phyloP scores from a whole-genome alignment of 1,140 invertebrate genomes.

The Lysiphlebus fabarum region DNA sequence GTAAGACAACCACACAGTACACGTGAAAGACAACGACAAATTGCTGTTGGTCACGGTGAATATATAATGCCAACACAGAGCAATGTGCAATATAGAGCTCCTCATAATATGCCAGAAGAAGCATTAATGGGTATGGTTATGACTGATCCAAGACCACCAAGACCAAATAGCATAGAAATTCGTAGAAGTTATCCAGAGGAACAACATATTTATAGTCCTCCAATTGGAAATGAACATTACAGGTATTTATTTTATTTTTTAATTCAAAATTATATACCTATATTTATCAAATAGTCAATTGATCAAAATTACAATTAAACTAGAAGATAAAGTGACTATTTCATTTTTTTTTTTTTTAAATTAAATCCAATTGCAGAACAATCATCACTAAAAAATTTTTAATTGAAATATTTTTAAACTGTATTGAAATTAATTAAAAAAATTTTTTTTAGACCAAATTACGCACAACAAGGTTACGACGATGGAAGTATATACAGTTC shows the following conservation, averaged over 20 bases:
- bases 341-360: too few species aligned
- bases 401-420: too few species aligned
- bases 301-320: too few species aligned
- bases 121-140: slow-evolving; percentile 50
- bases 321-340: too few species aligned
- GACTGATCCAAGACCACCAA: slow-evolving; percentile 59
- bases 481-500: slow-evolving; percentile 51
- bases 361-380: too few species aligned
- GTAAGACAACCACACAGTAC: slow-evolving; percentile 84
- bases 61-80: slow-evolving; percentile 73
- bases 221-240: slow-evolving; percentile 47
- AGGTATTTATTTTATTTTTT: slow-evolving; percentile 35
- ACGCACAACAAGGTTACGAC: slow-evolving; percentile 48
- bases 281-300: too few species aligned
- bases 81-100: slow-evolving; percentile 48
- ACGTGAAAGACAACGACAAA: slow-evolving; percentile 76
- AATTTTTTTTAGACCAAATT: slow-evolving; percentile 38
- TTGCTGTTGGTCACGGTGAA: slow-evolving; percentile 80
- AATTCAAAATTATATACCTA: background rate
- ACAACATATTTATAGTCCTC: slow-evolving; percentile 55
- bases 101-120: slow-evolving; percentile 50
- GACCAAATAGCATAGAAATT: slow-evolving; percentile 76
- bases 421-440: too few species aligned
- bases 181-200: slow-evolving; percentile 66
- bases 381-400: too few species aligned